Conservation (phyloP, 2,113 vertebrate genomes). For the Ammospiza nelsoni region DNA sequence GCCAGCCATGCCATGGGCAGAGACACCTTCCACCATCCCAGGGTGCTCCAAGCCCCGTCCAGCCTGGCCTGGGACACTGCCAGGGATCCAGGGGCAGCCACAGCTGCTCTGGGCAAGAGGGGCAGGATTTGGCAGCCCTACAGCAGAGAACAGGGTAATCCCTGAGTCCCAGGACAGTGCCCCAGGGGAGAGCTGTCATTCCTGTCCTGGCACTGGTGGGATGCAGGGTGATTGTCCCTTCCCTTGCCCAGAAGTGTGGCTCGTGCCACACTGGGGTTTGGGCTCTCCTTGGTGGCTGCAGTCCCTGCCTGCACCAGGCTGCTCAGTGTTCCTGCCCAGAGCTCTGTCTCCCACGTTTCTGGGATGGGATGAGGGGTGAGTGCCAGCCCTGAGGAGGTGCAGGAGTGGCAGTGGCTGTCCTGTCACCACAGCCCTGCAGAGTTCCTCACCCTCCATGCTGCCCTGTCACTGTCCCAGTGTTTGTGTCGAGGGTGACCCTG, state of each 20-base stretch:
- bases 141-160: not conserved
- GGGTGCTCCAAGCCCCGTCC: not conserved
- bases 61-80: not conserved
- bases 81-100: not conserved
- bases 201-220: rapidly evolving
- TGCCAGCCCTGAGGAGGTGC: not conserved
- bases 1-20: not conserved
- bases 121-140: not conserved
- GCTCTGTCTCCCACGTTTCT: rapidly evolving
- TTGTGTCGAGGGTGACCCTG: rapidly evolving
- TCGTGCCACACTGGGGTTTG: rapidly evolving
- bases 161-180: rapidly evolving
- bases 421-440: not conserved
- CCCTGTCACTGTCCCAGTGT: rapidly evolving
- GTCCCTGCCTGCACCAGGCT: not conserved
- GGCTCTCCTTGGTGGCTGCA: not conserved
- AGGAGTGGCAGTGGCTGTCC: not conserved
- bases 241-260: not conserved
- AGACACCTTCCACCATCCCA: not conserved
- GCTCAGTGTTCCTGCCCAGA: not conserved
- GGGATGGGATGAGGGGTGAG: not conserved
- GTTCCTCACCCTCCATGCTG: not conserved
- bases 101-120: not conserved
- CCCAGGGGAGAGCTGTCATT: not conserved
- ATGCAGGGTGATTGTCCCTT: not conserved